phyloP scores from a whole-genome alignment of 2,113 vertebrate species.

The Myrmecobius fasciatus region DNA sequence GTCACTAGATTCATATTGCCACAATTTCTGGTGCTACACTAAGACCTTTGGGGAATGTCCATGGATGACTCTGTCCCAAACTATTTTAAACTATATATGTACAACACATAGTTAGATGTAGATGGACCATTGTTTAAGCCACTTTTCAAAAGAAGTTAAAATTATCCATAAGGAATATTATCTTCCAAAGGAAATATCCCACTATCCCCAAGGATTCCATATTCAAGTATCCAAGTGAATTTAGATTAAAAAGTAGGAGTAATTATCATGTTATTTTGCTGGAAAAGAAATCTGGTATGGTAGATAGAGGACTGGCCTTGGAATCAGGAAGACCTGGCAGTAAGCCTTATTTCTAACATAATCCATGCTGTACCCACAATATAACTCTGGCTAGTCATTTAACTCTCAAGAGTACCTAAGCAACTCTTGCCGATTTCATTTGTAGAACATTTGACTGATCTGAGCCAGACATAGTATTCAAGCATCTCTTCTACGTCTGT shows the following conservation, averaged over 20 bases:
- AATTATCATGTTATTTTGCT: not conserved
- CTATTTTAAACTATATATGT: constrained; percentile 8
- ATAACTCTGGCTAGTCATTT: not conserved
- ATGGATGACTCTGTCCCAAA: constrained; percentile 58
- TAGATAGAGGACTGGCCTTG: not conserved
- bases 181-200: not conserved
- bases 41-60: constrained; percentile 65
- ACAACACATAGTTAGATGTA: not conserved
- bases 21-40: constrained; percentile 56
- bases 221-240: not conserved
- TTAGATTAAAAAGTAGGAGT: not conserved
- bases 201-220: not conserved
- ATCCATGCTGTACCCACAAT: not conserved
- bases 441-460: not conserved
- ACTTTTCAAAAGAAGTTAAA: not conserved
- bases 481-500: not conserved
- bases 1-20: constrained; percentile 57
- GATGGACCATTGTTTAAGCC: not conserved
- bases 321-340: not conserved
- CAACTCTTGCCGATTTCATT: not conserved
- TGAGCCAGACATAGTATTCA: not conserved
- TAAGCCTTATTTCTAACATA: not conserved
- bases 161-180: not conserved
- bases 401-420: not conserved
- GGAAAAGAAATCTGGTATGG: not conserved